Base-by-base conservation (phyloP, 1,140 invertebrate genomes). In the Achroia grisella region DNA sequence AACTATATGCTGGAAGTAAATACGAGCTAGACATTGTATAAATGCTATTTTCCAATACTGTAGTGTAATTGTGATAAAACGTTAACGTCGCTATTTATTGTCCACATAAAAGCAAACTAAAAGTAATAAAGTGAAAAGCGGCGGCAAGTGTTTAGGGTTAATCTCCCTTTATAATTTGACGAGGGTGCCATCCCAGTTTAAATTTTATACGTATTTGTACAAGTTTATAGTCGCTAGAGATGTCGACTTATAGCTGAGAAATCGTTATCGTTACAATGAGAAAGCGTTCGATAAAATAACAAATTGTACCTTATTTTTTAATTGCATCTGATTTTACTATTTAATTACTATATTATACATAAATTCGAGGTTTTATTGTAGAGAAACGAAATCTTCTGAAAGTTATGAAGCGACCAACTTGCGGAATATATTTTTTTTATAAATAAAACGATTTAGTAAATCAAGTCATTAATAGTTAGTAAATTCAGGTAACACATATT, bases 81-180 rank as follows among this genome's bases (percentile, higher is more conserved):
- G 12, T 45, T 45, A 35, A 45, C 39, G 27, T 35, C 28, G 36
- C 44, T 17, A 45, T 45, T 39, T 48, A 42, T 48, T 32, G 39
- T 44, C 35, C 37, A 44, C 33, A 33, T 48, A 43, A 54, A 54
- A 33, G 40, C 45, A 35, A 54, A 54, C 52, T 54, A 57, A 67
- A 62, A 69, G 60, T 62, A 56, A 66, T 52, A 62, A 63, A 63
- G 46, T 61, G 30, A 47, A 60, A 63, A 49, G 42, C 44, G 45
- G 17, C 39, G 17, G 47, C 48, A 36, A 49, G 44, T 50, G 62
- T 44, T 68, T 57, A 52, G 51, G 52, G 45, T 56, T 56, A 51
- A 56, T 66, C 56, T 59, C 51, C 52, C 44, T 54, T 52, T 62
- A 65, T 62, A 64, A 68, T 60, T 64, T 70, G 68, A 75, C 54